Evolutionary conservation across 2,113 vertebrate species (phyloP).

Genomic region (Reinhardtius hippoglossoides): DNA sequence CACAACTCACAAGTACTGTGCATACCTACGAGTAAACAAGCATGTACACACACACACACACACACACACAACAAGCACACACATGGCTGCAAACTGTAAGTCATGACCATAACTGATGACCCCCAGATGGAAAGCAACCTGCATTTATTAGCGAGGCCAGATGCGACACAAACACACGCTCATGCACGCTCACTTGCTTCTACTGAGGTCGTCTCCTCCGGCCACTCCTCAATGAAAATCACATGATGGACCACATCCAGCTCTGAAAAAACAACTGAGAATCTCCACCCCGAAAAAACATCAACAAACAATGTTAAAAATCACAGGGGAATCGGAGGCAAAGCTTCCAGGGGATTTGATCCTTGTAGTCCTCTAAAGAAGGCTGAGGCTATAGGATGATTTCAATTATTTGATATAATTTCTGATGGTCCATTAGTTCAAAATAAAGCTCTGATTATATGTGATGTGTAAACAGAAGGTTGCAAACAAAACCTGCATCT

Average conservation of each 20-base stretch:
- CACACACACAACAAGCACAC: constrained; percentile 1
- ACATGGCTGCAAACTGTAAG: constrained; percentile 5
- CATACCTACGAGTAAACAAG: constrained; percentile 9
- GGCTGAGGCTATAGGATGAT: constrained; percentile 63
- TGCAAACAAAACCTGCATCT: constrained; percentile 63
- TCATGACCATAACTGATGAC: constrained; percentile 54
- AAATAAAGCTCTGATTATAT: constrained; percentile 77
- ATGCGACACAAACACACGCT: constrained; percentile 58
- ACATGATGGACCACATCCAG: constrained; percentile 66
- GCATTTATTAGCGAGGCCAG: constrained; percentile 59
- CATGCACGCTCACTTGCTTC: constrained; percentile 34
- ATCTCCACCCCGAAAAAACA: constrained; percentile 58
- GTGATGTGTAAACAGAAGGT: constrained; percentile 71
- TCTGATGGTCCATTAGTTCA: constrained; percentile 83
- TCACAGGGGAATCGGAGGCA: constrained; percentile 32
- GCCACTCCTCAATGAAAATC: constrained; percentile 69
- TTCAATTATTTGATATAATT: constrained; percentile 79
- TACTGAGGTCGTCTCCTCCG: constrained; percentile 52
- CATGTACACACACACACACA: background rate
- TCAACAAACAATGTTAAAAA: constrained; percentile 62
- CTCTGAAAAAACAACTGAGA: constrained; percentile 37
- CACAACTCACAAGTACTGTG: constrained; percentile 6
- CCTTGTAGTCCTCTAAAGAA: constrained; percentile 21
- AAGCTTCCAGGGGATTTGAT: constrained; percentile 58
- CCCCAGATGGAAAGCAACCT: constrained; percentile 68